These are phyloP conservation scores for Sciaenops ocellatus DNA, from an alignment of 2,797 vertebrate genomes.

Conservation along the genomic window DNA sequence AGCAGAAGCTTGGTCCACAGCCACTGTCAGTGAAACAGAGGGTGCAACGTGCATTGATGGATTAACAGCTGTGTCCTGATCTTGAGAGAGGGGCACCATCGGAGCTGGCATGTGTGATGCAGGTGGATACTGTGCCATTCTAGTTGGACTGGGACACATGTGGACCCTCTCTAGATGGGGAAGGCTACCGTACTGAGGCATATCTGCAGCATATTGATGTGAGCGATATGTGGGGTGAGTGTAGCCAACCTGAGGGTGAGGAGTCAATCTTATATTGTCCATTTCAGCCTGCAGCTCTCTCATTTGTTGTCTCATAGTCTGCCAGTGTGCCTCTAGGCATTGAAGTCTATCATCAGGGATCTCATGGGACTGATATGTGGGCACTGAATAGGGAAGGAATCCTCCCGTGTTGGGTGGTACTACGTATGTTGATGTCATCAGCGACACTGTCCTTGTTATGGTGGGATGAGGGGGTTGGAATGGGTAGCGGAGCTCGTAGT, in stretches of 20 bases:
- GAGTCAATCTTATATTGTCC: not conserved
- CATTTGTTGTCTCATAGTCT: not conserved
- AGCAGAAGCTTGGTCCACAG: not conserved
- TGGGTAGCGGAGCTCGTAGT: not conserved
- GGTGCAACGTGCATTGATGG: not conserved
- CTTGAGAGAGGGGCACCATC: not conserved
- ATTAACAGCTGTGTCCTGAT: not conserved
- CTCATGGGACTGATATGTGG: not conserved
- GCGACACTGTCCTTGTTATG: not conserved
- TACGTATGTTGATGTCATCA: not conserved
- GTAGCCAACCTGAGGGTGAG: not conserved
- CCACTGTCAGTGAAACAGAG: not conserved
- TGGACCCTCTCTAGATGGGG: not conserved
- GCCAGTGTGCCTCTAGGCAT: not conserved
- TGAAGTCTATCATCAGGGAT: constrained; percentile 1
- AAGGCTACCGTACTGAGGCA: not conserved
- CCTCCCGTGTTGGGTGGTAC: not conserved
- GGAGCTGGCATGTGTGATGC: not conserved
- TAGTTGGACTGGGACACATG: not conserved
- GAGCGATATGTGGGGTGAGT: not conserved
- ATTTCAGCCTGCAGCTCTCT: constrained; percentile 1
- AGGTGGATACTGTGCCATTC: not conserved
- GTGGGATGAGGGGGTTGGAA: not conserved
- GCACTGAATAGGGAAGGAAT: not conserved
- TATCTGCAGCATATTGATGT: not conserved